phyloP scores from a whole-genome alignment of 2,797 vertebrate genomes.

The Amphiprion clarkii region DNA sequence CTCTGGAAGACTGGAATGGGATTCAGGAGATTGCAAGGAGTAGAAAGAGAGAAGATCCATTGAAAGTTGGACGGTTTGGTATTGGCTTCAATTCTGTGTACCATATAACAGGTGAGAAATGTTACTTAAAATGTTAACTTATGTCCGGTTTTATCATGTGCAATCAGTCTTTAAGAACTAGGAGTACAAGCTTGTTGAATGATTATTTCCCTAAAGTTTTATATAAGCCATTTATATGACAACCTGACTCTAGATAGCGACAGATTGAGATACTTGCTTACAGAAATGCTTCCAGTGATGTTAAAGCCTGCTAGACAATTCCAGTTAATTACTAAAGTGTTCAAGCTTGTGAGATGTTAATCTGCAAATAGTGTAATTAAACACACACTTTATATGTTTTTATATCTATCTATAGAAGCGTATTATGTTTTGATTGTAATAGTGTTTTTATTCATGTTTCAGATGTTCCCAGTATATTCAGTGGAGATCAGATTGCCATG shows the following conservation, averaged over 20 bases:
- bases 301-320: no score
- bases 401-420: background rate
- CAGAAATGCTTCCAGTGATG: background rate
- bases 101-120: conserved; percentile 93
- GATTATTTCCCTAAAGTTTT: no score
- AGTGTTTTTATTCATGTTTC: conserved; percentile 42
- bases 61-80: conserved; percentile 98
- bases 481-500: conserved; percentile 98
- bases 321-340: no score
- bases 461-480: conserved; percentile 99
- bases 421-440: background rate
- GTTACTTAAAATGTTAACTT: background rate
- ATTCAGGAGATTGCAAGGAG: conserved; percentile 99
- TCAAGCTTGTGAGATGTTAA: no score
- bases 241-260: no score
- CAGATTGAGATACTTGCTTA: background rate
- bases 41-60: conserved; percentile 96
- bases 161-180: conserved; percentile 5
- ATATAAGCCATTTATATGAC: no score
- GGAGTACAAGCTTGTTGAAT: background rate
- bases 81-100: conserved; percentile 99
- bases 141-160: background rate
- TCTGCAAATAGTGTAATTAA: no score
- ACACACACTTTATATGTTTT: no score
- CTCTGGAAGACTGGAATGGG: conserved; percentile 95